These are phyloP conservation scores for Hemiprocne comata DNA, from an alignment of 2,113 vertebrate genomes.

Conservation along the genomic window DNA sequence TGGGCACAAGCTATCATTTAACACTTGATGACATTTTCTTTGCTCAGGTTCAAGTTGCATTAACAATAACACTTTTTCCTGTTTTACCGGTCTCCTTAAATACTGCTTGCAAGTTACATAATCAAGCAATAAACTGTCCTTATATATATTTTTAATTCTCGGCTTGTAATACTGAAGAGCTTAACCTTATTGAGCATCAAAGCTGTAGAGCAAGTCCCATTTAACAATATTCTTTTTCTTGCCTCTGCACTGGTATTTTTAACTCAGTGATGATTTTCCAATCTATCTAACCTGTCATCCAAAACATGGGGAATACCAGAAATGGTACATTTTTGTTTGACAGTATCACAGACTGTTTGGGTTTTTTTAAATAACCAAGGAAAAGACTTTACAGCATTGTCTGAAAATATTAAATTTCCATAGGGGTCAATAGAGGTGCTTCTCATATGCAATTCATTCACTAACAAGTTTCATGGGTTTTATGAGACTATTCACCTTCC, in stretches of 20 bases:
- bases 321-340: slow-evolving; percentile 21
- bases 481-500: slow-evolving; percentile 48
- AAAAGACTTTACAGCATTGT: slow-evolving; percentile 9
- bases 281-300: slow-evolving; percentile 33
- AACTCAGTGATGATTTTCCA: slow-evolving; percentile 30
- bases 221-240: slow-evolving; percentile 12
- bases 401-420: slow-evolving; percentile 50
- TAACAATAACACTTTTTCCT: background rate
- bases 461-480: slow-evolving; percentile 42
- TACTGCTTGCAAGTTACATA: background rate
- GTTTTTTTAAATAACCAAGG: slow-evolving; percentile 6
- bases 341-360: background rate
- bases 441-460: slow-evolving; percentile 28
- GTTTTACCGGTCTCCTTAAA: background rate
- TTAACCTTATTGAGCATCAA: background rate
- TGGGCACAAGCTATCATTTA: accelerated
- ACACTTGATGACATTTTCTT: background rate
- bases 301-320: slow-evolving; percentile 37
- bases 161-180: background rate
- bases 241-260: slow-evolving; percentile 55
- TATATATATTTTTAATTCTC: background rate
- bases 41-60: background rate
- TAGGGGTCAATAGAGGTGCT: slow-evolving; percentile 16
- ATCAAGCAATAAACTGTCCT: background rate
- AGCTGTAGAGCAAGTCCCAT: background rate